Evolutionary conservation across 2,888 invertebrate species (phyloP), one percentile per base, ranked within the genome.

Genomic region (Drosophila leonis): DNA sequence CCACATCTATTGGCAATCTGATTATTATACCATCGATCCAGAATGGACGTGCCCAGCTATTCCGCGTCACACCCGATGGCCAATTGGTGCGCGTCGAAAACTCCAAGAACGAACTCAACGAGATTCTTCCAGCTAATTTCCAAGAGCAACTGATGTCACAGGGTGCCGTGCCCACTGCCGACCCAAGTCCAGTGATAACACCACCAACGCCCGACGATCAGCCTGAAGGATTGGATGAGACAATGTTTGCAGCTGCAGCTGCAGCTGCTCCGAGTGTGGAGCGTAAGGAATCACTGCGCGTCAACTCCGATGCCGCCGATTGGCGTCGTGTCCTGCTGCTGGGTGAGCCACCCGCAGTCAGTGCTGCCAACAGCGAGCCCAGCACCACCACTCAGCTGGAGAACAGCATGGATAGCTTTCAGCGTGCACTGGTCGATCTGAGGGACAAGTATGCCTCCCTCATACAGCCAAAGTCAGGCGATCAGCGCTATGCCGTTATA

Each of bases 371-470:
- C 31, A 9, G 44, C 6, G 72, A 79, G 10, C 68, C 35, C 27
- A 48, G 48, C 41, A 64, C 59, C 52, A 31, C 72, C 46, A 79
- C 66, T 13, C 80, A 84, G 55, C 55, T 85, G 59, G 85, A 75
- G 42, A 80, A 31, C 61, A 85, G 80, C 78, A 77, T 90, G 87
- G 90, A 90, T 31, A 88, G 72, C 48, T 90, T 90, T 55, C 85
- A 90, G 54, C 75, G 78, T 0, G 89, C 90, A 0, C 51, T 90
- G 39, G 75, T 78, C 12, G 87, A 90, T 54, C 78, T 90, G 33
- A 76, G 88, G 59, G 83, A 90, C 18, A 90, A 84, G 46, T 90
- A 88, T 64, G 79, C 88, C 13, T 55, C 79, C 4, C 60, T 90
- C 3, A 73, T 80, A 29, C 76, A 70, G 35, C 79, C 75, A 2